Conservation (phyloP, 64 coral and sea anemone genomes). For the Astreopora myriophthalma region DNA sequence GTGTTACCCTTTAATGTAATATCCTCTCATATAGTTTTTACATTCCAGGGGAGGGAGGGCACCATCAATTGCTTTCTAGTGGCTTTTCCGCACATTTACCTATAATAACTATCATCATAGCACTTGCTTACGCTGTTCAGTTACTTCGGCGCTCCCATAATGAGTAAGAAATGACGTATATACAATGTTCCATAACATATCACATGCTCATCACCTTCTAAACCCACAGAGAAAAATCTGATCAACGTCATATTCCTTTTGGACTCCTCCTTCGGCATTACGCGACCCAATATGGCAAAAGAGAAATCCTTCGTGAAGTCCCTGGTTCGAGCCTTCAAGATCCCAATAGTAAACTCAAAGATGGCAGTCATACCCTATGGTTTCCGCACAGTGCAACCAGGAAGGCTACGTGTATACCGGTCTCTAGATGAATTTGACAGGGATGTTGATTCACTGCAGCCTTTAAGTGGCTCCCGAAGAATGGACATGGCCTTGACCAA, state of each 20-base stretch:
- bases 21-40: too few relatives aligned
- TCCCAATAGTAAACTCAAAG: background rate
- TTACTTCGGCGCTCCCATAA: too few relatives aligned
- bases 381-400: background rate
- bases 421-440: constrained; percentile 31
- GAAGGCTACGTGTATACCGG: background rate
- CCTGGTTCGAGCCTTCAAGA: background rate
- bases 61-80: too few relatives aligned
- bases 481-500: constrained; percentile 30
- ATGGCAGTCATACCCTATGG: constrained; percentile 28
- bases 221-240: background rate
- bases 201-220: background rate
- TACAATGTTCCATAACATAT: background rate
- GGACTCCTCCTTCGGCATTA: background rate
- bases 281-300: background rate
- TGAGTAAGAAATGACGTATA: too few relatives aligned
- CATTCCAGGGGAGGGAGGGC: too few relatives aligned
- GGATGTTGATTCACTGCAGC: constrained; percentile 7
- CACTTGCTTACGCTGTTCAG: too few relatives aligned
- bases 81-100: too few relatives aligned
- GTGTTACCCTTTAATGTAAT: too few relatives aligned
- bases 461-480: constrained; percentile 4
- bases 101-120: too few relatives aligned
- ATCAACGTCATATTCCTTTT: constrained; percentile 30
- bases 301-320: constrained; percentile 46